Percentiles rank a stretch among this genome's conserved stretches.
phyloP scores from a whole-genome alignment of 2,797 vertebrate species.

The Pogoniulus pusillus region DNA sequence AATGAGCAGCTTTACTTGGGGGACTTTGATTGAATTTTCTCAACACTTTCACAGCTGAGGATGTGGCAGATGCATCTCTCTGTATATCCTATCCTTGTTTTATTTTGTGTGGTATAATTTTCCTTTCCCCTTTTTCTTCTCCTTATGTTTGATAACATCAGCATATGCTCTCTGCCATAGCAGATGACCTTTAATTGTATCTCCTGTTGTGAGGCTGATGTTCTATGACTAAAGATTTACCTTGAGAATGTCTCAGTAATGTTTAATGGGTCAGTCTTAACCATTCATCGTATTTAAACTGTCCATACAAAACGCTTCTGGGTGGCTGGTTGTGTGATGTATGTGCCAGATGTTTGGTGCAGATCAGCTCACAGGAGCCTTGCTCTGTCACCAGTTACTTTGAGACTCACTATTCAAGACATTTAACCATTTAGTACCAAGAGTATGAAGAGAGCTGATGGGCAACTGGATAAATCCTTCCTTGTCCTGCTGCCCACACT shows the following conservation, averaged over 20 bases:
- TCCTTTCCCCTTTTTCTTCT: neutral
- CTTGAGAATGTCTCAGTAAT: slow-evolving; percentile 49
- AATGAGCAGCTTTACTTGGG: neutral
- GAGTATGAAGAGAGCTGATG: neutral
- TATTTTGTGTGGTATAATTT: neutral
- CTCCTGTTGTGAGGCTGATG: slow-evolving; percentile 38
- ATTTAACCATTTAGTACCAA: slow-evolving; percentile 3
- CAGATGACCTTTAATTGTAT: slow-evolving; percentile 52
- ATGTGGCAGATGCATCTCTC: neutral
- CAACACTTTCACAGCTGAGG: neutral
- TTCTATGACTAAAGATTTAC: slow-evolving; percentile 48
- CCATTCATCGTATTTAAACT: slow-evolving; percentile 44
- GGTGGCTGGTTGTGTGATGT: slow-evolving; percentile 38
- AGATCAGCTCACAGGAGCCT: neutral
- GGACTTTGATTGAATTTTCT: neutral
- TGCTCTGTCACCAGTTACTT: neutral
- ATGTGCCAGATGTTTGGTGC: slow-evolving; percentile 14
- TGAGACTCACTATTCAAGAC: neutral
- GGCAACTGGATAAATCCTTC: neutral
- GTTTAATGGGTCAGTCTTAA: slow-evolving; percentile 47
- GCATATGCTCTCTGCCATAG: slow-evolving; percentile 22
- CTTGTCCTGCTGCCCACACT: no score
- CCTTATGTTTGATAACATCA: slow-evolving; percentile 37
- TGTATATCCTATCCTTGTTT: neutral
- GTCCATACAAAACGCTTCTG: slow-evolving; percentile 27